Percentiles rank a stretch among this genome's conserved stretches.
phyloP scores from a whole-genome alignment of 2,113 vertebrate genomes.

The Cheirogaleus medius region DNA sequence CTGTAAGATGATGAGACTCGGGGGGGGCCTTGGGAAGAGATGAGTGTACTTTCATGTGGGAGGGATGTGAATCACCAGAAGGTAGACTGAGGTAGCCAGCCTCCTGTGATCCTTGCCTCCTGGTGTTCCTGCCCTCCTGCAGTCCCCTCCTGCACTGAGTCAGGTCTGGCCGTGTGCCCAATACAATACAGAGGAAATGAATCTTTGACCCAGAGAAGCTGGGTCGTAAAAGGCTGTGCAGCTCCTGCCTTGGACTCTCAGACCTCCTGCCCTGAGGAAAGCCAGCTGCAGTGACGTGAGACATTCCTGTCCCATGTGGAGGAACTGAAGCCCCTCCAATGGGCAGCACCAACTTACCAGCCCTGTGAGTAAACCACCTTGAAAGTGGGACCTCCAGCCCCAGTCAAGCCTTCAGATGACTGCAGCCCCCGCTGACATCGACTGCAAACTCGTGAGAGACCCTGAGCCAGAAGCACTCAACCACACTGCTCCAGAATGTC shows the following conservation, averaged over 20 bases:
- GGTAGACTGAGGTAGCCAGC: background rate
- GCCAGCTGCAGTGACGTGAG: background rate
- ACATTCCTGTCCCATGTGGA: background rate
- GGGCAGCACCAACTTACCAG: rapidly evolving
- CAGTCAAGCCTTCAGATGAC: background rate
- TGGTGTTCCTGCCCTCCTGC: background rate
- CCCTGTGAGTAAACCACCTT: rapidly evolving
- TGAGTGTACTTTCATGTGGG: background rate
- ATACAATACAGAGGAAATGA: background rate
- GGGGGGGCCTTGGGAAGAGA: background rate
- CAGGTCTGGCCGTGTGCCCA: background rate
- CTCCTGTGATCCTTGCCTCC: background rate
- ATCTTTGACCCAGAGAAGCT: background rate
- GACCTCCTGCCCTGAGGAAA: background rate
- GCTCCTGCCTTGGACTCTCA: background rate
- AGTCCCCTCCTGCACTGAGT: no score
- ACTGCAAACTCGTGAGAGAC: background rate
- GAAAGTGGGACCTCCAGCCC: background rate
- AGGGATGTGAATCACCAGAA: background rate
- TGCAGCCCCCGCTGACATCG: background rate
- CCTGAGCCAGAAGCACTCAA: background rate
- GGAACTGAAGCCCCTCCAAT: background rate
- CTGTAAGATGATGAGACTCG: background rate
- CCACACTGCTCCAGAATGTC: background rate
- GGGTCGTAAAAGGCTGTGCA: background rate